Base-by-base conservation (phyloP, 2,113 vertebrate genomes). In the Uropsilus gracilis region DNA sequence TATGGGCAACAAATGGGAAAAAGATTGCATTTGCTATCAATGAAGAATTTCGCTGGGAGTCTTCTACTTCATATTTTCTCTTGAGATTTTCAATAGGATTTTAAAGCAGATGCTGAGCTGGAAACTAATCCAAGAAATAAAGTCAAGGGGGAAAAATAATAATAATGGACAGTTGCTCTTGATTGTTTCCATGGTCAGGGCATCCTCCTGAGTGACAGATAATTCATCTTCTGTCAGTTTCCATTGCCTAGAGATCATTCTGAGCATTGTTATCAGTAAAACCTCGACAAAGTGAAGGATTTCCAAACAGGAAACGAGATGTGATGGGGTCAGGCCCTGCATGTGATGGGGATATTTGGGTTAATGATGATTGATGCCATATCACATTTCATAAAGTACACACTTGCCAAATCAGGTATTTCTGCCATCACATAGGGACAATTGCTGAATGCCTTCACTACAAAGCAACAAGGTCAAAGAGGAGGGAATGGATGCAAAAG, bases 281-380 rank as follows among this genome's bases (percentile, higher is more conserved):
- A 98, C 95, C 95, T 97, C 97, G 89, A 95, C 68, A 96, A 97
- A 98, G 86, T 86, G 81, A 97, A 97, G 96, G 97, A 97, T 98
- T 98, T 99, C 98, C 98, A 96, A 97, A 96, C 91, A 97, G 98
- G 97, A 98, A 98, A 98, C 97, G 98, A 99, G 97, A 99, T 98
- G 98, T 97, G 98, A 98, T 97, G 93, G 94, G 98, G 98, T 98
- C 98, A 98, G 96, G 85, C 82, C 90, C 96, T 96, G 96, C 87
- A 90, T 97, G 96, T 97, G 98, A 98, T 87, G 93, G 95, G 92
- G 97, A 98, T 97, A 95, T 50, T 53, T 48, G 73, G 98, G 98
- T 98, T 99, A 99, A 99, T 99, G 98, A 98, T 99, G 98, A 99
- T 95, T 98, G 99, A 99, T 99, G 98, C 84, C 92, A 34, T 89